These are phyloP conservation scores for Cyclargus thomasi DNA, from an alignment of 1,140 invertebrate species.

Conservation along the genomic window DNA sequence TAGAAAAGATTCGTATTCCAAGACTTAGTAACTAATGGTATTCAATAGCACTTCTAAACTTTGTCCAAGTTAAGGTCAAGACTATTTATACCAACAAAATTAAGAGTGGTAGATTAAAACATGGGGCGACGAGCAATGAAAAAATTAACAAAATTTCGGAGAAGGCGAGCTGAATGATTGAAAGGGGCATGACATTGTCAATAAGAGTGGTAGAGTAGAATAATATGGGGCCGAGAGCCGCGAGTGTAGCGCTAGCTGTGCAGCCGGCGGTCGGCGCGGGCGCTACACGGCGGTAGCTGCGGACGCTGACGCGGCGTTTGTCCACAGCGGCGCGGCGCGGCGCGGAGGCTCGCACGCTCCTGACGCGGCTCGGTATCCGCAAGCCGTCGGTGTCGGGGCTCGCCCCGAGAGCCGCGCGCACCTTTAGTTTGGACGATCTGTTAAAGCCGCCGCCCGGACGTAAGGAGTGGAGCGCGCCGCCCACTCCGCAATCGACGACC, in stretches of 20 bases:
- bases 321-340: conserved; percentile 52
- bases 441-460: conserved; percentile 83
- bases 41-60: no score
- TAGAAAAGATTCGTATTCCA: no score
- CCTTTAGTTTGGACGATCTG: conserved; percentile 89
- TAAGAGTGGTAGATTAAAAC: no score
- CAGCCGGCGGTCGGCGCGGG: conserved; percentile 31
- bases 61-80: no score
- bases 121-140: no score
- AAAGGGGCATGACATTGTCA: background rate
- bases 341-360: conserved; percentile 76
- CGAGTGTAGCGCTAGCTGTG: conserved; percentile 42
- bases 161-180: background rate
- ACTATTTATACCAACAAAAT: no score
- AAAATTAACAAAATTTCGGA: no score
- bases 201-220: conserved; percentile 29
- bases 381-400: conserved; percentile 86
- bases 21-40: no score
- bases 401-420: conserved; percentile 78
- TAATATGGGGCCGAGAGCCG: conserved; percentile 27
- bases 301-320: conserved; percentile 47
- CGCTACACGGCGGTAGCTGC: conserved; percentile 23
- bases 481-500: conserved; percentile 48
- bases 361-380: conserved; percentile 85
- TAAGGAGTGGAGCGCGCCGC: conserved; percentile 76